A percentile compares a stretch with the other conserved stretches of the same genome.
phyloP scores from a whole-genome alignment of 2,113 vertebrate genomes.

The Indri indri region DNA sequence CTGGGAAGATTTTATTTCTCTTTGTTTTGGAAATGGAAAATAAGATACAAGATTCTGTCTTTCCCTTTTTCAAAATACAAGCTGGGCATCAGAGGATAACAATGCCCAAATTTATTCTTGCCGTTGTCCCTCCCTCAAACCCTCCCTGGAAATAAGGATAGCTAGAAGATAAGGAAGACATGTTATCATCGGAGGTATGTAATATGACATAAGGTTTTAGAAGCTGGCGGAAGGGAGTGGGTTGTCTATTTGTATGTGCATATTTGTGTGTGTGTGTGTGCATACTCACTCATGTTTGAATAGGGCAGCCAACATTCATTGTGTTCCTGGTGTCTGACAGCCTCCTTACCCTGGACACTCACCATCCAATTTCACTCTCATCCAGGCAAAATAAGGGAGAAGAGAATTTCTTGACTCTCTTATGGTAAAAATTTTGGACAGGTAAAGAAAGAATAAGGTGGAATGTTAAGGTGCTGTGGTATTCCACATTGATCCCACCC shows the following conservation, averaged over 20 bases:
- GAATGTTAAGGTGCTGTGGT: not conserved
- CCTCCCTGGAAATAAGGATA: not conserved
- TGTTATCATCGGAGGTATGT: not conserved
- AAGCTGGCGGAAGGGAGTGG: not conserved
- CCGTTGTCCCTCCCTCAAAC: not conserved
- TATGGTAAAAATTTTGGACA: not conserved
- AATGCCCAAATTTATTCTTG: not conserved
- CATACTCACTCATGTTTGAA: not conserved
- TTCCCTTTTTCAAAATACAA: not conserved
- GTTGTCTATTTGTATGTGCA: not conserved
- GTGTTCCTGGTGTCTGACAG: not conserved
- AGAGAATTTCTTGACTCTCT: not conserved
- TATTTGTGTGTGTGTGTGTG: not conserved
- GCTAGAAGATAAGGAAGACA: not conserved
- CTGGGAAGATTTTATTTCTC: not conserved
- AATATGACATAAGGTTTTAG: not conserved
- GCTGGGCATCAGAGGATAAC: not conserved
- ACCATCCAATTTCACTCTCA: not conserved
- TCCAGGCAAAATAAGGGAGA: not conserved
- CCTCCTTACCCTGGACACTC: not conserved
- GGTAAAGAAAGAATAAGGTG: not conserved
- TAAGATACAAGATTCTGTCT: not conserved
- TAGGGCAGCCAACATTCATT: not conserved
- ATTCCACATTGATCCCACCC: not conserved
- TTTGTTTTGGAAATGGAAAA: constrained; percentile 21